Base-by-base conservation (phyloP, 2,888 invertebrate species). In the Andrena marginata region DNA sequence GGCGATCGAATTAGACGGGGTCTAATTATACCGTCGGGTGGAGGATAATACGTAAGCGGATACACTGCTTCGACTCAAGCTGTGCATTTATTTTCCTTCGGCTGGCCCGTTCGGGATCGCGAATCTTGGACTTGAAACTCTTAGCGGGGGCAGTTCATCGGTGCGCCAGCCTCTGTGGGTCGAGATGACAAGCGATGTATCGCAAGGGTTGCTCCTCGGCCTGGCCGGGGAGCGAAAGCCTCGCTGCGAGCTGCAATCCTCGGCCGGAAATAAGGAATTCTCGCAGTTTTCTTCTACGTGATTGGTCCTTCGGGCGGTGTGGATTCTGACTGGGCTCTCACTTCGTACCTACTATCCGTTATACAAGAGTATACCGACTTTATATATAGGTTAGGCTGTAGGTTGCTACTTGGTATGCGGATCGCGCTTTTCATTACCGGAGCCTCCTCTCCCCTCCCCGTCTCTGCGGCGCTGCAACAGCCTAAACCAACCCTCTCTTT, bases 401-500 rank as follows among this genome's bases (percentile, higher is more conserved):
- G 90, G 92, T 91, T 91, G 90, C 95, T 95, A 94, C 94, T 95
- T 95, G 94, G 95, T 95, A 95, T 95, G 95, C 95, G 94, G 94
- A 94, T 94, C 95, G 94, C 94, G 95, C 95, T 95, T 95, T 95
- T 95, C 95, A 95, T 95, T 95, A 95, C 95, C 95, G 94, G 94
- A 94, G 93, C 94, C 93, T 94, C 94, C 91, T 92, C 90, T 86
- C 84, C 87, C 80, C 86, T 84, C 88, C 29, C 51, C 56, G 60
- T 49, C 63, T 81, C 60, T 56, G n/a, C 91, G 90, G 23, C 49
- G 89, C 91, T 93, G 92, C 93, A 94, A 94, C 93, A 93, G 93
- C 93, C 94, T 94, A 94, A 94, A 94, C 93, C 93, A 92, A 93
- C 93, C 92, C 87, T 89, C 89, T 89, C 88, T 83, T 89, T 83